These are phyloP conservation scores for Argyrosomus regius DNA, from an alignment of 2,797 vertebrate species.

Conservation along the genomic window DNA sequence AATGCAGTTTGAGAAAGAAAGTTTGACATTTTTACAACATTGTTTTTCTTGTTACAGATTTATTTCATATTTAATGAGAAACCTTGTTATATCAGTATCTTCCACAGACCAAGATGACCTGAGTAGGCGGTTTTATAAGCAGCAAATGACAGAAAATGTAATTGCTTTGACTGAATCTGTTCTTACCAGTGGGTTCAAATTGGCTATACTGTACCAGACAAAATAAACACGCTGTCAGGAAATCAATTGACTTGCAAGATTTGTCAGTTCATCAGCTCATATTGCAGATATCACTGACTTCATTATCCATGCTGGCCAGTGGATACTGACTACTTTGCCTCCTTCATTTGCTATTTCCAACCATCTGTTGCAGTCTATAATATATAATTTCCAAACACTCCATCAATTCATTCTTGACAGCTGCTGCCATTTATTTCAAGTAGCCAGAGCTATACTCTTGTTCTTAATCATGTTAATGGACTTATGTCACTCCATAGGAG, in stretches of 20 bases:
- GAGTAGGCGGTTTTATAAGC: not conserved
- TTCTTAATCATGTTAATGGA: constrained; percentile 32
- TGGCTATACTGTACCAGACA: not conserved
- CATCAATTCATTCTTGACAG: constrained; percentile 22
- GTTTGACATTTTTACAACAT: constrained; percentile 36
- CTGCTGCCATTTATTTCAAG: constrained; percentile 45
- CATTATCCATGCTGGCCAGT: constrained; percentile 32
- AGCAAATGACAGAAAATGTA: not conserved
- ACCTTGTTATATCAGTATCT: not conserved
- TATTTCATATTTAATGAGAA: not conserved
- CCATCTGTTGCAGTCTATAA: constrained; percentile 33
- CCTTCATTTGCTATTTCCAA: constrained; percentile 16
- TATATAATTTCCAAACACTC: constrained; percentile 13
- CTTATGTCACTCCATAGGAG: not conserved
- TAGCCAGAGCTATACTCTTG: constrained; percentile 32
- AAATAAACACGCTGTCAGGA: not conserved
- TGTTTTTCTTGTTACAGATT: not conserved
- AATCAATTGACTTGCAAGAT: not conserved
- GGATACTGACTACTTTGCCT: not conserved
- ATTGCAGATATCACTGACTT: constrained; percentile 45
- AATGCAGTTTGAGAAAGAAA: constrained; percentile 24
- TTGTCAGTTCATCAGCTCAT: constrained; percentile 30
- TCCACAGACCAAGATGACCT: not conserved
- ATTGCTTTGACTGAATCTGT: too few species aligned
- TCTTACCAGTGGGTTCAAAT: not conserved